Base-by-base conservation (phyloP, 2,888 invertebrate genomes). In the Habrosyne pyritoides region DNA sequence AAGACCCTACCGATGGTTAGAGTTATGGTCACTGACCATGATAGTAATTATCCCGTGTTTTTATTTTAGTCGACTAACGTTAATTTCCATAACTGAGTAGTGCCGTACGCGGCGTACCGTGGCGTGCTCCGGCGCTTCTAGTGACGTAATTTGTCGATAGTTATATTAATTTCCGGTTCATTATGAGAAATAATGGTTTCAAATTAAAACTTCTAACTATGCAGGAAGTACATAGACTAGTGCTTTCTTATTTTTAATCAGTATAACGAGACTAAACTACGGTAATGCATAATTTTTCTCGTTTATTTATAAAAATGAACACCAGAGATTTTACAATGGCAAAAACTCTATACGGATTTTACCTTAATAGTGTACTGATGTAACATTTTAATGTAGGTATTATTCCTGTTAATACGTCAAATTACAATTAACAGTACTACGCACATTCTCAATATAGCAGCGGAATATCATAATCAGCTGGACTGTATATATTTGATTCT, bases 71-170 rank as follows among this genome's bases (percentile, higher is more conserved):
- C 69, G 71, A 68, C 77, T 79, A 73, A 80, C 78, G 84, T 83
- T 87, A 86, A 89, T 90, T 89, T 89, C 89, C 90, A 90, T 91
- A 88, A 87, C 86, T 78, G 83, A 89, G 86, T 84, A 80, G 83
- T 76, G 81, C 70, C 73, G 81, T 73, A 79, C 75, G 86, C 91
- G 79, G 79, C 84, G 82, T 90, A 88, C 81, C 91, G 89, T 90
- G 73, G 81, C 81, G 69, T 77, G 82, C 79, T 72, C 74, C 58
- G 56, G 78, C 69, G 76, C 71, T 59, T 55, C 53, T 87, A 90
- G 87, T 66, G 88, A 64, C 79, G 89, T 47, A 57, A 58, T 42
- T 46, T 56, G 60, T 79, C 75, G 79, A 78, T 76, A 42, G 42
- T 42, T 47, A 7, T 53, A 10, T 53, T 26, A 10, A 61, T 63